Conservation (phyloP, 2,888 invertebrate genomes). For the Lepas anatifera region DNA sequence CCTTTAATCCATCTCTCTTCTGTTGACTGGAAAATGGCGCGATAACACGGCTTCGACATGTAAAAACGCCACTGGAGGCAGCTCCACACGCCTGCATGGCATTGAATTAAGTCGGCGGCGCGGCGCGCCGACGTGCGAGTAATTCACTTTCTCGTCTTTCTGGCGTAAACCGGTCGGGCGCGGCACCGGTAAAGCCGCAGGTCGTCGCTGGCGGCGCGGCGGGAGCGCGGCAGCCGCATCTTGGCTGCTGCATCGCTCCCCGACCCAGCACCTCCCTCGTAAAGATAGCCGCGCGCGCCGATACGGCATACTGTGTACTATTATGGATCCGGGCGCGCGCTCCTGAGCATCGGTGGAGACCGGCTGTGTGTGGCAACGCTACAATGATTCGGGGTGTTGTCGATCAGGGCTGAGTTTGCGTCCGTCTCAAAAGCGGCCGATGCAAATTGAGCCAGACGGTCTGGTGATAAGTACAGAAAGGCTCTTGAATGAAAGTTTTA, state of each 20-base stretch:
- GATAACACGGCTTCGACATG: neutral
- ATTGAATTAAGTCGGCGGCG: slow-evolving; percentile 6
- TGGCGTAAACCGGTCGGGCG: neutral
- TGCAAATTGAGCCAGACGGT: no score
- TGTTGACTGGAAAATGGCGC: neutral
- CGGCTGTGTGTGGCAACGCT: neutral
- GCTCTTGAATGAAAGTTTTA: no score
- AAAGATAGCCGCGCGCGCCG: no score
- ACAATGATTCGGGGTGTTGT: neutral
- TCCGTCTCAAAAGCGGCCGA: no score
- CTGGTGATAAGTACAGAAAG: no score
- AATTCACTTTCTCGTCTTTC: slow-evolving; percentile 8
- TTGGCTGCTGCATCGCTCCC: neutral
- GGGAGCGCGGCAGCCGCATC: neutral
- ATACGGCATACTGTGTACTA: no score
- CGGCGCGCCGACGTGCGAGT: neutral
- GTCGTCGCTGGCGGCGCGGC: neutral
- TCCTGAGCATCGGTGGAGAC: neutral
- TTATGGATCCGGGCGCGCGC: neutral
- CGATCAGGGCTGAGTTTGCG: no score
- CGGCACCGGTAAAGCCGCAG: neutral
- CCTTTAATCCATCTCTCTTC: neutral
- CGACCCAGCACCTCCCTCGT: neutral
- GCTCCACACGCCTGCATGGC: neutral
- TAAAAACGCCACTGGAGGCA: neutral